Evolutionary conservation across 2,113 vertebrate species (phyloP), one percentile per base, ranked within the genome.

Genomic region (Pachycephala philippinensis): DNA sequence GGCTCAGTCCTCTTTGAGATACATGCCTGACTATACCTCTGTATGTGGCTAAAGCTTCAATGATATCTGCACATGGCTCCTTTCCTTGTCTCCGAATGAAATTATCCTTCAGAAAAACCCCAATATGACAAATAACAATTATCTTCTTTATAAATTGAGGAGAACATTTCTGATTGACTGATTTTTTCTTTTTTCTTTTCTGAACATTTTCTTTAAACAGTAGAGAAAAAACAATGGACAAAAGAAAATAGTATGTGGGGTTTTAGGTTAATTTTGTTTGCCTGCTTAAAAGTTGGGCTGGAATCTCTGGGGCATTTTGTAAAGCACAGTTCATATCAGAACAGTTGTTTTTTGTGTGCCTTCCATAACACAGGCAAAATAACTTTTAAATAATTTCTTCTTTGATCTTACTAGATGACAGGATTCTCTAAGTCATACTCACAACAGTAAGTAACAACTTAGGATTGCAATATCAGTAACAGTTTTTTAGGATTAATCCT

Each of bases 61-160:
- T 15, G 10, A 3, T 11, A 35, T 0, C n/a, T 52, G 18, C 2
- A 5, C 10, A 35, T 0, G 0, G 23, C 35, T 85, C 40, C 49
- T 49, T 68, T n/a, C 39, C 50, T 33, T 45, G 27, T 10, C 26
- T 79, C 11, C 44, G 23, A 33, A 26, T 40, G 24, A 85, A 89
- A 79, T 28, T 22, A 39, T 35, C n/a, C 56, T 24, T 31, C 35
- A 37, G 53, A 69, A 52, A 21, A 6, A 1, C 19, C 2, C 1
- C 44, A 74, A 0, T 18, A 31, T 7, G 9, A 18, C 15, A 84
- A 75, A 68, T 39, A 81, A 56, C 30, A 88, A 53, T 35, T 31
- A 52, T 6, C 39, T 42, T 86, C 11, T 63, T 88, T 39, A 54
- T 6, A 64, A 56, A 47, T 4, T 49, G 39, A 66, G 40, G n/a